A percentile compares a stretch with the other conserved stretches of the same genome.
Evolutionary conservation across 2,888 invertebrate genomes (phyloP).

Genomic region (Baccha elongata): DNA sequence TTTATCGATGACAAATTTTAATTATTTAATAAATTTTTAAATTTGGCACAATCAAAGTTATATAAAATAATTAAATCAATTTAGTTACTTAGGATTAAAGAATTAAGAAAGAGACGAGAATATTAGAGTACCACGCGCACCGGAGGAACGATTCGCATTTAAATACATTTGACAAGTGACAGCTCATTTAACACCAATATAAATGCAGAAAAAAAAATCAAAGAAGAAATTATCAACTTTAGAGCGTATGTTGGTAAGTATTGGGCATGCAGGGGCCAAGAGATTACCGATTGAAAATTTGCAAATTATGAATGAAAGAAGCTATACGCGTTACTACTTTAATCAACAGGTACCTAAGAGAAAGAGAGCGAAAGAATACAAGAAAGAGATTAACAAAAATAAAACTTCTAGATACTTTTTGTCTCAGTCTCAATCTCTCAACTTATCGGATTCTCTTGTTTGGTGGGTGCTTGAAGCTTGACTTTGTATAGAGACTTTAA

Average conservation of each 20-base stretch:
- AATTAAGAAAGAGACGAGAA: conserved; percentile 28
- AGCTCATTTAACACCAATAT: conserved; percentile 72
- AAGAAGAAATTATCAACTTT: conserved; percentile 61
- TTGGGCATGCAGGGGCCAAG: conserved; percentile 31
- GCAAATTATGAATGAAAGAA: conserved; percentile 71
- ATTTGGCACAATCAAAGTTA: too few relatives aligned
- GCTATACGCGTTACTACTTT: too few relatives aligned
- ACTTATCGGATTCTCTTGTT: conserved; percentile 5
- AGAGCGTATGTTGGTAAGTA: conserved; percentile 31
- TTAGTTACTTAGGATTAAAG: conserved; percentile 6
- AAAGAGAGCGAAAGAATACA: conserved; percentile 5
- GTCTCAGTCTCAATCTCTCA: conserved; percentile 8
- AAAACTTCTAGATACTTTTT: conserved; percentile 11
- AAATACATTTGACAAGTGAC: conserved; percentile 72
- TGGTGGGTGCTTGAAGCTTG: conserved; percentile 10
- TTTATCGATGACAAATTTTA: too few relatives aligned
- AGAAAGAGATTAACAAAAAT: conserved; percentile 11
- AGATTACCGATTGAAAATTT: conserved; percentile 32
- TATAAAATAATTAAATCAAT: too few relatives aligned
- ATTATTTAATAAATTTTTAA: too few relatives aligned
- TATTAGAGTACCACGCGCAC: conserved; percentile 66
- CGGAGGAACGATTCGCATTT: conserved; percentile 69
- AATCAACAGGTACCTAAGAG: background rate
- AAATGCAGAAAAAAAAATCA: conserved; percentile 61
- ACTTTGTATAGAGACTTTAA: background rate